A percentile compares a stretch with the other conserved stretches of the same genome.
These are phyloP conservation scores for Siniperca obscura DNA, from an alignment of 2,797 vertebrate genomes.

Conservation along the genomic window DNA sequence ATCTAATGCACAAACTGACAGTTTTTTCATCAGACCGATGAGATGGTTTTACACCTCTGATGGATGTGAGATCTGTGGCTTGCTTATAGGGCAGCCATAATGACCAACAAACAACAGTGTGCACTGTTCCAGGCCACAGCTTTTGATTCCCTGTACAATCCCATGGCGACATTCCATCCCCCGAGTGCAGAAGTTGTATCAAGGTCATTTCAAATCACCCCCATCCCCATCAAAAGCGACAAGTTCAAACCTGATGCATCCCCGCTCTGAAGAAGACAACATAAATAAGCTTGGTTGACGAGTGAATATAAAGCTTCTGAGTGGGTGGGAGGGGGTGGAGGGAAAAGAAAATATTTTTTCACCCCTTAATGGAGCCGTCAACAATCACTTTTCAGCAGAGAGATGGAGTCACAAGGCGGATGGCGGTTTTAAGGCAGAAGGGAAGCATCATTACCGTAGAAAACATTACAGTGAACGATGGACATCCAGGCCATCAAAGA, in stretches of 20 bases:
- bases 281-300: conserved; percentile 73
- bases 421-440: conserved; percentile 66
- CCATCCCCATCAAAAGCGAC: conserved; percentile 62
- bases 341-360: conserved; percentile 68
- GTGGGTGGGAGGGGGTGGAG: conserved; percentile 40
- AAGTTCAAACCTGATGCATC: conserved; percentile 71
- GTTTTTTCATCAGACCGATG: conserved; percentile 45
- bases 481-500: conserved; percentile 82
- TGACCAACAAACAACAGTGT: conserved; percentile 49
- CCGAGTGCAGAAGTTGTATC: conserved; percentile 53
- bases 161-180: conserved; percentile 33
- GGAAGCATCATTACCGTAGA: conserved; percentile 83
- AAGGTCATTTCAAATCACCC: conserved; percentile 74
- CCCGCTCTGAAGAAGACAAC: conserved; percentile 31
- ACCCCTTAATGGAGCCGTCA: conserved; percentile 80
- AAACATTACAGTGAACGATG: conserved; percentile 74
- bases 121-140: conserved; percentile 63
- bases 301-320: conserved; percentile 67
- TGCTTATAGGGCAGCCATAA: conserved; percentile 52
- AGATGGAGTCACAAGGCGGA: conserved; percentile 63
- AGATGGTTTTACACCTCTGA: conserved; percentile 55
- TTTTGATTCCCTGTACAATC: conserved; percentile 57
- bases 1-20: conserved; percentile 38
- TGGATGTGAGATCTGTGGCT: conserved; percentile 55
- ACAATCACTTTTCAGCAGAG: conserved; percentile 75